phyloP scores from a whole-genome alignment of 2,113 vertebrate genomes.

The Sorex fumeus region DNA sequence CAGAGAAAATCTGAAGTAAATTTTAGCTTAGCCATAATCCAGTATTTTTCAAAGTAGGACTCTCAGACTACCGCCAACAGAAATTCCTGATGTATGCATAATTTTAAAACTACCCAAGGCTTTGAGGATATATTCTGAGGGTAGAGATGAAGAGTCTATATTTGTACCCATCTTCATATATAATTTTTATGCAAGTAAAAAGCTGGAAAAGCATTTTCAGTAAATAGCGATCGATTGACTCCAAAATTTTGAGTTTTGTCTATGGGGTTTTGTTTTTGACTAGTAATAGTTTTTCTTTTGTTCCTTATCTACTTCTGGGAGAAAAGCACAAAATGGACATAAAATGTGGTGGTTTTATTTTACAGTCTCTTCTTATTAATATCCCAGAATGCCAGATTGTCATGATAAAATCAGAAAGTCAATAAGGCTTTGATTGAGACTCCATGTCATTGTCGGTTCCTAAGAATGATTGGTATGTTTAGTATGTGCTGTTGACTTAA shows the following conservation, averaged over 20 bases:
- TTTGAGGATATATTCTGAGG: background rate
- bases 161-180: background rate
- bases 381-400: background rate
- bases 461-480: background rate
- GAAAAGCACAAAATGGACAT: background rate
- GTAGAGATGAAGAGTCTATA: background rate
- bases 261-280: background rate
- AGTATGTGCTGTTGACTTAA: background rate
- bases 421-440: background rate
- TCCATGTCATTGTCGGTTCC: background rate
- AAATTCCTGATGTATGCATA: background rate
- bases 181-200: background rate
- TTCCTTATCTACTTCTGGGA: background rate
- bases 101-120: background rate
- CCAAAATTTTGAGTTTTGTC: background rate
- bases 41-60: background rate
- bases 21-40: no score
- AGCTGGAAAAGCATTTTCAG: background rate
- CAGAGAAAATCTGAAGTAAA: background rate
- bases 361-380: no score
- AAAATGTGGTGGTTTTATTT: no score
- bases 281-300: background rate
- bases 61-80: background rate
- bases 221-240: background rate
- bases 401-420: background rate